Evolutionary conservation across 2,888 invertebrate genomes (phyloP), one percentile per base, ranked within the genome.

Genomic region (Leucania comma): DNA sequence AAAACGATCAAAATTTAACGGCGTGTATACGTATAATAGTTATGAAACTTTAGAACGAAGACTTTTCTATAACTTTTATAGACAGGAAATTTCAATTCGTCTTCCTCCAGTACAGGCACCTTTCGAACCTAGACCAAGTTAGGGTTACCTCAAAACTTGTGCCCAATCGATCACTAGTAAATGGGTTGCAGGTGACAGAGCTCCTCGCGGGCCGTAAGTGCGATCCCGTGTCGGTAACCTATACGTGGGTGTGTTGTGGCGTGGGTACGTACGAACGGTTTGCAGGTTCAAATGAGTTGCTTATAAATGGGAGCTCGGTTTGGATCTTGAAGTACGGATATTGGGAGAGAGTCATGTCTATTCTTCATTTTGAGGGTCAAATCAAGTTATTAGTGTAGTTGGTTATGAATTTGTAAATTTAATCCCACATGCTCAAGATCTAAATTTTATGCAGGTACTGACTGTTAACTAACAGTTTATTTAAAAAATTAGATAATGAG

Each of bases 161-260:
- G 20, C 46, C 29, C 77, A 75, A 86, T 84, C 86, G 78, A 84
- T 86, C 80, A 86, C 69, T 50, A 46, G 71, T 64, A 71, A 68
- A 68, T 58, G 57, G 75, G 70, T 63, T 72, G 72, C 80, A 84
- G 86, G 84, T 84, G 86, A 78, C 76, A 69, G 48, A 53, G 72
- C 54, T 42, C 68, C 57, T 38, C 53, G 53, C 60, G 63, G 50
- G 63, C 57, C 58, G 71, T 81, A 68, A 85, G 85, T 84, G 85
- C 84, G 57, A 77, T 70, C 54, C 53, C 80, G 42, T 84, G 84
- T 85, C 2, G 29, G 53, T 53, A 22, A 48, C 60, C 38, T 59
- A 12, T 67, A 76, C 29, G n/a, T 46, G 32, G 46, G 38, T 38
- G 35, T 14, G 38, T n/a, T 10, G 59, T 48, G 50, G 54, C 46